Conservation (phyloP, 2,797 vertebrate species). For the Prunella strophiata region DNA sequence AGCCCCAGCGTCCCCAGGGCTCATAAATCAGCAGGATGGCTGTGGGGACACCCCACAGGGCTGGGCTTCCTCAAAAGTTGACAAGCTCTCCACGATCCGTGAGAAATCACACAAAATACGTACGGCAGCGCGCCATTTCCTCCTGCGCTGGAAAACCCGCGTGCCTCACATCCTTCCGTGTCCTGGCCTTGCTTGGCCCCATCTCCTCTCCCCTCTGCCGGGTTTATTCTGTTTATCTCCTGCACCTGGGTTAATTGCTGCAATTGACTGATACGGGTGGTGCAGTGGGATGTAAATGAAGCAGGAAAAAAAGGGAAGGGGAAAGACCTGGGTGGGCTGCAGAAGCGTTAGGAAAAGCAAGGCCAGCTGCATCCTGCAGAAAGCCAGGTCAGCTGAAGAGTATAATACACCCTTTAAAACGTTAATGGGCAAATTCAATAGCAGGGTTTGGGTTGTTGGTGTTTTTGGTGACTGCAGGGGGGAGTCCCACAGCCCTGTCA, state of each 20-base stretch:
- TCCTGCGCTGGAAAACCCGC: background rate
- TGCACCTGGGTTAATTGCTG: slow-evolving; percentile 57
- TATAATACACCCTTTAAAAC: background rate
- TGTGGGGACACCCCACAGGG: background rate
- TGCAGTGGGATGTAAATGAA: slow-evolving; percentile 35
- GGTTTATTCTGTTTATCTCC: slow-evolving; percentile 39
- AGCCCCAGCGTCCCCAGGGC: background rate
- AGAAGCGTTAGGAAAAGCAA: slow-evolving; percentile 32
- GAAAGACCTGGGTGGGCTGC: slow-evolving; percentile 53
- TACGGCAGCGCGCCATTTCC: background rate
- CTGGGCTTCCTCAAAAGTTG: background rate
- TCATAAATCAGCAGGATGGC: background rate
- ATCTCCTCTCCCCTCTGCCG: background rate
- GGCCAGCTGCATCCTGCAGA: slow-evolving; percentile 62
- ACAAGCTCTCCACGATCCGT: background rate
- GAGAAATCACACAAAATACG: background rate
- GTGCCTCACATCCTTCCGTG: background rate
- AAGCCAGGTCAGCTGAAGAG: slow-evolving; percentile 17
- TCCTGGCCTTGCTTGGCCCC: background rate
- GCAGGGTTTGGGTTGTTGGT: background rate
- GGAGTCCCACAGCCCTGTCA: background rate
- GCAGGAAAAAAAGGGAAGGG: background rate
- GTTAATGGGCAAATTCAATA: background rate
- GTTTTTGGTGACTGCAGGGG: background rate
- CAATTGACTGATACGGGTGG: background rate